These are phyloP conservation scores for Vespertilio murinus DNA, from an alignment of 2,797 vertebrate species.

Conservation along the genomic window DNA sequence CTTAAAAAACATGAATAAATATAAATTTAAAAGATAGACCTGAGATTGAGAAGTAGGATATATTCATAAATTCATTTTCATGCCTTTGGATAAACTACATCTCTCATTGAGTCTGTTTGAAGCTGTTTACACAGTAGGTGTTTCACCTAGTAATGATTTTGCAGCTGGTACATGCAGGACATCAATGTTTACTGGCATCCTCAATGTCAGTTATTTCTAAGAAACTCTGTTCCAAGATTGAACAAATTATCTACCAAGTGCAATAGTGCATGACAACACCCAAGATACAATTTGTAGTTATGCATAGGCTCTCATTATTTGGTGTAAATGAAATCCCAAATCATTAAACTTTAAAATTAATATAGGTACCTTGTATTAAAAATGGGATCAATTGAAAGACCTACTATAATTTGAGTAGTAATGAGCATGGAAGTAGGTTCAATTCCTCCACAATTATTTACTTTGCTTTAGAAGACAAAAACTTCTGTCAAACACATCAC, in stretches of 20 bases:
- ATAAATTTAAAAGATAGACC: conserved; percentile 17
- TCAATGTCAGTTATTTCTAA: conserved; percentile 78
- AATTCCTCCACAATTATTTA: conserved; percentile 57
- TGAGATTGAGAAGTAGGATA: conserved; percentile 27
- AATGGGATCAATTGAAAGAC: conserved; percentile 52
- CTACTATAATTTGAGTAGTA: conserved; percentile 60
- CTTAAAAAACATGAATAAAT: conserved; percentile 19
- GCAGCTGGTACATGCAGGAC: conserved; percentile 61
- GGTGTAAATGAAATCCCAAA: conserved; percentile 69
- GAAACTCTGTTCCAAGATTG: conserved; percentile 67
- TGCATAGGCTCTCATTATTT: conserved; percentile 70
- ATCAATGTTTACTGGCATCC: conserved; percentile 67
- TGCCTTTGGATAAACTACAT: conserved; percentile 64
- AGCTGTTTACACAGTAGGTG: conserved; percentile 60
- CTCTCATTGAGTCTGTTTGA: conserved; percentile 53
- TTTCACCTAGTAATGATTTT: conserved; percentile 73
- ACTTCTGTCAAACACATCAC: conserved; percentile 68
- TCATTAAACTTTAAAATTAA: conserved; percentile 63
- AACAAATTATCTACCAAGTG: conserved; percentile 80
- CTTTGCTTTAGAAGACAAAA: conserved; percentile 74
- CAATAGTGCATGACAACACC: conserved; percentile 70
- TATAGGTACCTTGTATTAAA: conserved; percentile 51
- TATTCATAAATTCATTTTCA: conserved; percentile 56
- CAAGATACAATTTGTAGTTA: conserved; percentile 65
- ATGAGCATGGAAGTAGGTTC: conserved; percentile 55